A percentile compares a stretch with the other conserved stretches of the same genome.
Evolutionary conservation across 2,888 invertebrate genomes (phyloP).

Genomic region (Sialis lutaria): DNA sequence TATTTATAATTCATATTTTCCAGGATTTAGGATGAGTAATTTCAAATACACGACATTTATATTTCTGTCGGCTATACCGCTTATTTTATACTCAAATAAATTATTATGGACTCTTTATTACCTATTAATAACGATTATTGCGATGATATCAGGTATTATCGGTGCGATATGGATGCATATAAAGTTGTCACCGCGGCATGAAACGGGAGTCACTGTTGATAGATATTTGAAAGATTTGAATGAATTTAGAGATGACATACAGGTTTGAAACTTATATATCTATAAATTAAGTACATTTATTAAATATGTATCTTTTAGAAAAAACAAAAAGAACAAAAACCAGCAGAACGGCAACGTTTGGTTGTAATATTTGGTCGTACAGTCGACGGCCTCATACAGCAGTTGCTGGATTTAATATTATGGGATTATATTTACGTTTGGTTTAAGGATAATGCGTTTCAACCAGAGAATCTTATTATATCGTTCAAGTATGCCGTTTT

Average conservation of each 20-base stretch:
- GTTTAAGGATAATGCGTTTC: constrained; percentile 41
- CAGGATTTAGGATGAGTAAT: constrained; percentile 1
- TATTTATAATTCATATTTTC: neutral
- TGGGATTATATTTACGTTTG: constrained; percentile 65
- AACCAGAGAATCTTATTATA: constrained; percentile 27
- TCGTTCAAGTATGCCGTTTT: constrained; percentile 28
- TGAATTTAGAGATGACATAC: constrained; percentile 37
- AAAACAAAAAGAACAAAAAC: constrained; percentile 7
- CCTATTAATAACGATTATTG: constrained; percentile 13
- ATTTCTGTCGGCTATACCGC: neutral
- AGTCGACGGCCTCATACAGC: constrained; percentile 68
- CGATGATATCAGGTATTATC: constrained; percentile 22
- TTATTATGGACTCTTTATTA: neutral
- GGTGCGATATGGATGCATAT: constrained; percentile 42
- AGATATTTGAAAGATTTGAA: constrained; percentile 42
- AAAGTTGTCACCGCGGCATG: constrained; percentile 43
- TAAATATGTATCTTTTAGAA: neutral
- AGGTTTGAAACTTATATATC: constrained; percentile 26
- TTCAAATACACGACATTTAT: neutral
- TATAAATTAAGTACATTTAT: neutral
- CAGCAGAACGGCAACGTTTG: constrained; percentile 27
- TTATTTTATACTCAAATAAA: neutral
- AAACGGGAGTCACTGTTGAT: constrained; percentile 39
- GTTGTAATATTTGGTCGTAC: constrained; percentile 70
- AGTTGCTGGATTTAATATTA: constrained; percentile 61